These are phyloP conservation scores for Agelastica alni DNA, from an alignment of 2,888 invertebrate species.

Conservation along the genomic window DNA sequence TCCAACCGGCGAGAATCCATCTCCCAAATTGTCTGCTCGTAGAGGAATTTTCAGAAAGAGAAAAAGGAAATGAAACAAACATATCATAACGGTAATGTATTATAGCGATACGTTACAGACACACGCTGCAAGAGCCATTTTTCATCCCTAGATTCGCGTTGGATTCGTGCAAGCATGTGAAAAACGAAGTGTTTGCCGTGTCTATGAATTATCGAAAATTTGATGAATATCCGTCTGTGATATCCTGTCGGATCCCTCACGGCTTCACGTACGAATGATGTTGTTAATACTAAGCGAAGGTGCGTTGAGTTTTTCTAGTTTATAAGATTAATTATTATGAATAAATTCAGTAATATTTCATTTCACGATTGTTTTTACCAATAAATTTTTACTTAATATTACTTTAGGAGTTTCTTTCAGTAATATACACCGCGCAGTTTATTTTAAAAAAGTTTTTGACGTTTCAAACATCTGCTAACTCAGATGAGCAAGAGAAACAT, in stretches of 20 bases:
- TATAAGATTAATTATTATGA: too few relatives aligned
- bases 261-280: slow-evolving; percentile 17
- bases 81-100: slow-evolving; percentile 34
- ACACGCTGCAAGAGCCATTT: slow-evolving; percentile 38
- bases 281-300: too few relatives aligned
- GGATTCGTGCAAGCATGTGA: slow-evolving; percentile 39
- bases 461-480: too few relatives aligned
- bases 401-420: too few relatives aligned
- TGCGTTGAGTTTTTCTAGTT: too few relatives aligned
- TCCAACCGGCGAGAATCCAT: slow-evolving; percentile 18
- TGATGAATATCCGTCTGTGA: slow-evolving; percentile 36
- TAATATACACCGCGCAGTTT: too few relatives aligned
- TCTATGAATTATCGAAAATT: slow-evolving; percentile 40
- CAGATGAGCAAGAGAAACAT: too few relatives aligned
- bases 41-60: slow-evolving; percentile 13
- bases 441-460: too few relatives aligned
- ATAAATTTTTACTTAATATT: too few relatives aligned
- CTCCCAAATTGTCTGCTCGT: slow-evolving; percentile 15
- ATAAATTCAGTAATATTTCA: too few relatives aligned
- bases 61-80: slow-evolving; percentile 24
- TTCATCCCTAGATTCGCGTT: slow-evolving; percentile 38
- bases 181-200: slow-evolving; percentile 41
- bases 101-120: slow-evolving; percentile 38
- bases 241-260: slow-evolving; percentile 10
- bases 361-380: too few relatives aligned